A percentile compares a stretch with the other conserved stretches of the same genome.
Evolutionary conservation across 1,140 invertebrate species (phyloP).

Genomic region (Procambarus clarkii): DNA sequence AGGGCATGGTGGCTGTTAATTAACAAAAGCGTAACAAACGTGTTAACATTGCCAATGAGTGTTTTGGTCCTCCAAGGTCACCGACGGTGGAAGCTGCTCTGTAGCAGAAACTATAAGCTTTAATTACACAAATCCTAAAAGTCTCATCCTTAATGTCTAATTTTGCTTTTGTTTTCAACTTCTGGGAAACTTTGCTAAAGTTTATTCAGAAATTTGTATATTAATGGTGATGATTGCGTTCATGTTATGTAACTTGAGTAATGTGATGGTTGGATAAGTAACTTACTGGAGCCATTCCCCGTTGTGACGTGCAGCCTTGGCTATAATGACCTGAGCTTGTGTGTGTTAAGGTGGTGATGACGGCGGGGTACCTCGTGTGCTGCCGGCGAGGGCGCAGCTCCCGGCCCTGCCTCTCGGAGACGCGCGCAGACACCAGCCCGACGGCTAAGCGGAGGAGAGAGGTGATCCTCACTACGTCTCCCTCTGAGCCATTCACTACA

Average conservation of each 20-base stretch:
- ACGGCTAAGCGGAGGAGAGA: background rate
- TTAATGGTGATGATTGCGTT: background rate
- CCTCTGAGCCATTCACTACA: constrained; percentile 1
- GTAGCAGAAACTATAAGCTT: too few relatives aligned
- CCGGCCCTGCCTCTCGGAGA: background rate
- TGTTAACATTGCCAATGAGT: too few relatives aligned
- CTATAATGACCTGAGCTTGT: background rate
- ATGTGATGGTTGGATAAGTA: background rate
- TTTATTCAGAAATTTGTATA: background rate
- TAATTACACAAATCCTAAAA: too few relatives aligned
- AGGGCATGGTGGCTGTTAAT: too few relatives aligned
- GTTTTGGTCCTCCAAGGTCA: too few relatives aligned
- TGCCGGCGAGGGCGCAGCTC: background rate
- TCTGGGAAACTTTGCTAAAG: background rate
- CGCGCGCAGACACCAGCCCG: too few relatives aligned
- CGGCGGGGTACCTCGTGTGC: background rate
- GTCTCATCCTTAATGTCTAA: too few relatives aligned
- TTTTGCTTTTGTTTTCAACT: background rate
- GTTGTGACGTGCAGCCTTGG: background rate
- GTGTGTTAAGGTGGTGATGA: constrained; percentile 1
- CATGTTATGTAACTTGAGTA: background rate
- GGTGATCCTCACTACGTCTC: background rate
- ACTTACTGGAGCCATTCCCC: background rate
- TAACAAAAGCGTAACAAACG: too few relatives aligned
- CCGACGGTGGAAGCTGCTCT: too few relatives aligned